A percentile compares a stretch with the other conserved stretches of the same genome.
Evolutionary conservation across 1,140 invertebrate species (phyloP).

Genomic region (Hormaphis cornu): DNA sequence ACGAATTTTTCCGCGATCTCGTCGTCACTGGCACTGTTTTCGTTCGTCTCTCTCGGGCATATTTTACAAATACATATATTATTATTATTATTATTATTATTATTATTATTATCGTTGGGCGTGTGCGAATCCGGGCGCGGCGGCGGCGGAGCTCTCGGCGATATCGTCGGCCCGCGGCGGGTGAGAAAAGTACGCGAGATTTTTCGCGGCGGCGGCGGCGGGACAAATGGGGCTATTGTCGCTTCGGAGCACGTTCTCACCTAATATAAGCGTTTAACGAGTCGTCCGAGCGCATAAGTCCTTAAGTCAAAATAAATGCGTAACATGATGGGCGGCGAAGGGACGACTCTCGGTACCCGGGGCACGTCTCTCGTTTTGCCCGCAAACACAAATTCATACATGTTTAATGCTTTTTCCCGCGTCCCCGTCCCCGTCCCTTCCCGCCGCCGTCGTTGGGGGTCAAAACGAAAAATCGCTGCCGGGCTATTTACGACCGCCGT

Average conservation of each 20-base stretch:
- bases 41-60: no score
- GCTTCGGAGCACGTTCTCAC: conserved; percentile 17
- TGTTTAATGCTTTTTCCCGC: conserved; percentile 29
- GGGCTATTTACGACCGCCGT: conserved; percentile 21
- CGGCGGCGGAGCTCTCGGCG: background rate
- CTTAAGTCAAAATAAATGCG: conserved; percentile 32
- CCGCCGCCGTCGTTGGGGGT: background rate
- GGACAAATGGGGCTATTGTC: conserved; percentile 26
- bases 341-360: conserved; percentile 1
- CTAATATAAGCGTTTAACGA: conserved; percentile 32
- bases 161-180: no score
- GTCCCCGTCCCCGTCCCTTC: background rate
- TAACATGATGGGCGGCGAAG: conserved; percentile 8
- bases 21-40: no score
- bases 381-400: conserved; percentile 32
- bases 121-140: background rate
- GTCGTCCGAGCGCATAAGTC: conserved; percentile 32
- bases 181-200: background rate
- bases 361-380: conserved; percentile 16
- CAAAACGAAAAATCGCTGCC: background rate
- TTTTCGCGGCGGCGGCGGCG: background rate
- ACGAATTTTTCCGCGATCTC: no score
- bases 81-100: no score
- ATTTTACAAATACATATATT: no score
- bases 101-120: no score